A percentile compares a stretch with the other conserved stretches of the same genome.
Evolutionary conservation across 2,888 invertebrate genomes (phyloP).

Genomic region (Lasioglossum figueresi): DNA sequence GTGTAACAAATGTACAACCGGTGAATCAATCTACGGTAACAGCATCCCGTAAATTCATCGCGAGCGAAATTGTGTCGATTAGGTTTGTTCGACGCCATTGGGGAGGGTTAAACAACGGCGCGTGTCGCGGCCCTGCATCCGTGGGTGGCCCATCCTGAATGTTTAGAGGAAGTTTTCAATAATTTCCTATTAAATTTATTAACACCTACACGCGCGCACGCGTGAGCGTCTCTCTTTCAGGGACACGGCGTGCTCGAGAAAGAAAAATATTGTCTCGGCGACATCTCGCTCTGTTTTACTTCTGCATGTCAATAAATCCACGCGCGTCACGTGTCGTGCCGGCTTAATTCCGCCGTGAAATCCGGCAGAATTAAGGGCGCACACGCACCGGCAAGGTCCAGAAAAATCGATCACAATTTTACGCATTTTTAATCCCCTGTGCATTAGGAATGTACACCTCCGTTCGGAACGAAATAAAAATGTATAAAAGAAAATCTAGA

Average conservation of each 20-base stretch:
- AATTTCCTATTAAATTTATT: conserved; percentile 63
- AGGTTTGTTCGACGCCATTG: conserved; percentile 44
- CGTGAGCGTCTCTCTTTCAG: conserved; percentile 8
- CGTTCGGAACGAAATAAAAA: background rate
- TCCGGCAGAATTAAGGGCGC: background rate
- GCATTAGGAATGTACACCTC: background rate
- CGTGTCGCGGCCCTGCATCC: conserved; percentile 48
- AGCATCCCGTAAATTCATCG: background rate
- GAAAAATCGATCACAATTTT: background rate
- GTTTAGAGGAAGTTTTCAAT: conserved; percentile 62
- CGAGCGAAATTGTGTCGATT: conserved; percentile 2
- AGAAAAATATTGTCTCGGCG: conserved; percentile 33
- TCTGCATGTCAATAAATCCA: background rate
- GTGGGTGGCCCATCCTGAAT: conserved; percentile 58
- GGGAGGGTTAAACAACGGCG: conserved; percentile 47
- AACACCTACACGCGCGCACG: conserved; percentile 38
- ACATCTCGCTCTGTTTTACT: background rate
- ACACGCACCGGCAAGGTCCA: background rate
- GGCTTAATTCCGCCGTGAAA: background rate
- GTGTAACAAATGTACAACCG: background rate
- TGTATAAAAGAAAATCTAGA: background rate
- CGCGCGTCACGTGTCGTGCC: background rate
- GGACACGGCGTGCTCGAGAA: background rate
- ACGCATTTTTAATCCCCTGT: background rate
- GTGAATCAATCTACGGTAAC: background rate